Conservation (phyloP, 2,888 invertebrate species). For the Philereme transversata region DNA sequence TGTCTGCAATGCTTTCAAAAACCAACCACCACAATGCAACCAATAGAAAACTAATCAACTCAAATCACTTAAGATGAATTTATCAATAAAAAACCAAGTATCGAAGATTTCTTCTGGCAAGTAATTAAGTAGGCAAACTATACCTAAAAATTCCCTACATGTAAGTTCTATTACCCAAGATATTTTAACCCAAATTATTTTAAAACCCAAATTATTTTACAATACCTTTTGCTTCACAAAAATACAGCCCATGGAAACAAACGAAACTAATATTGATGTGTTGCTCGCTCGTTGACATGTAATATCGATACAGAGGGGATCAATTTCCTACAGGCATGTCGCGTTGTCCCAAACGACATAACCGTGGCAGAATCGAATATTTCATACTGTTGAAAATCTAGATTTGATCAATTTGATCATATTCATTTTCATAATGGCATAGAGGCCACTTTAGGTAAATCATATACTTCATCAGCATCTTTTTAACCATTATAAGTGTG, state of each 20-base stretch:
- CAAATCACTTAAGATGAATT: not conserved
- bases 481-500: too few relatives aligned
- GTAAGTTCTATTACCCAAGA: too few relatives aligned
- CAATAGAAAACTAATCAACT: not conserved
- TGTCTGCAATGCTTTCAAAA: conserved; percentile 52
- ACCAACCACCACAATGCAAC: conserved; percentile 50
- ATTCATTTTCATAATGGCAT: too few relatives aligned
- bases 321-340: conserved; percentile 2
- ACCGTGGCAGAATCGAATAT: not conserved
- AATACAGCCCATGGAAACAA: not conserved
- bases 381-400: not conserved
- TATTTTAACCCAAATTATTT: too few relatives aligned
- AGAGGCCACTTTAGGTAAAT: too few relatives aligned
- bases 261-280: conserved; percentile 1
- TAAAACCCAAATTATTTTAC: too few relatives aligned
- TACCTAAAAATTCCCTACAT: too few relatives aligned
- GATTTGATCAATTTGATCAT: too few relatives aligned
- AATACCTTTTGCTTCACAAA: too few relatives aligned
- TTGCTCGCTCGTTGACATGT: not conserved
- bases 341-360: not conserved
- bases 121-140: not conserved
- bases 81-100: not conserved
- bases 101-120: too few relatives aligned
- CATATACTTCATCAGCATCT: too few relatives aligned
- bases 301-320: conserved; percentile 7